Conservation (phyloP, 2,888 invertebrate species). For the Taenaris catops region DNA sequence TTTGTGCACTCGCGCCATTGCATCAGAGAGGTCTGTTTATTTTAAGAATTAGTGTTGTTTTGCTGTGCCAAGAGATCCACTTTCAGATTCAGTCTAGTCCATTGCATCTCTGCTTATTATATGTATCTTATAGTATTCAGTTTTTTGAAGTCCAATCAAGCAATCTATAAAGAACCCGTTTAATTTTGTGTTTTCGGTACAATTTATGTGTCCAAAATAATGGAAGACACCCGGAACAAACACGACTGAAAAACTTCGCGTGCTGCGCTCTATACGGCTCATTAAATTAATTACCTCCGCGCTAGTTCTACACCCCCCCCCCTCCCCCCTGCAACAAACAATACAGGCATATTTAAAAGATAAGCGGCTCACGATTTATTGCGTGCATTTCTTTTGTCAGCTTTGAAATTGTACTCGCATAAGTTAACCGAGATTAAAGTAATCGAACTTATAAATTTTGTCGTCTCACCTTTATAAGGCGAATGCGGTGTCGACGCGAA, state of each 20-base stretch:
- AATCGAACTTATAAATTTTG: constrained; percentile 81
- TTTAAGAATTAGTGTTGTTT: no score
- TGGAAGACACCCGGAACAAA: constrained; percentile 36
- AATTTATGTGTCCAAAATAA: constrained; percentile 55
- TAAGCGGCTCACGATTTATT: constrained; percentile 70
- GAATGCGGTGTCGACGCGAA: constrained; percentile 75
- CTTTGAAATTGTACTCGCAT: constrained; percentile 80
- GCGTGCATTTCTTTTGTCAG: constrained; percentile 80
- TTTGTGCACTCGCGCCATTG: no score
- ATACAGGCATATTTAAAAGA: constrained; percentile 71
- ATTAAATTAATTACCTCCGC: constrained; percentile 75
- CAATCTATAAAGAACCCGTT: no score
- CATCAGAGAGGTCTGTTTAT: no score
- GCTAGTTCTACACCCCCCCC: constrained; percentile 60
- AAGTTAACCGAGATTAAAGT: constrained; percentile 80
- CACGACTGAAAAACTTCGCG: constrained; percentile 66
- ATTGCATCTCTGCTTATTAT: no score
- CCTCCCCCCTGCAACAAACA: constrained; percentile 59
- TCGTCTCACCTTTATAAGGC: constrained; percentile 78
- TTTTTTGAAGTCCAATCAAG: no score
- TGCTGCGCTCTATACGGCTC: constrained; percentile 56
- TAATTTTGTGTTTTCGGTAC: constrained; percentile 20
- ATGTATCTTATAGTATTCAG: no score
- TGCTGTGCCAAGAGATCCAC: no score
- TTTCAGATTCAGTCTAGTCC: no score